These are phyloP conservation scores for Spizella passerina DNA, from an alignment of 2,797 vertebrate genomes.

Conservation along the genomic window DNA sequence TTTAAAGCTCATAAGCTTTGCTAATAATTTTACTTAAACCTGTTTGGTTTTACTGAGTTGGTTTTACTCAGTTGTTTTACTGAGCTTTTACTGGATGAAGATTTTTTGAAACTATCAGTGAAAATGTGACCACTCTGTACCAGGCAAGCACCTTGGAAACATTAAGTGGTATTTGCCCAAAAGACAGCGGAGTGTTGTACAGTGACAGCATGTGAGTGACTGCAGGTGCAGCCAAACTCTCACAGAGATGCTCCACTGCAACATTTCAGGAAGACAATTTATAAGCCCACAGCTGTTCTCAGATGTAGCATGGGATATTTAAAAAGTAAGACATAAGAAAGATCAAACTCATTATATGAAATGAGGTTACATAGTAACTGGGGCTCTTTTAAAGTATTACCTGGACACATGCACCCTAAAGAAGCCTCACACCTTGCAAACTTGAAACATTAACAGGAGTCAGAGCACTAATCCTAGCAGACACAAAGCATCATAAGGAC, in stretches of 20 bases:
- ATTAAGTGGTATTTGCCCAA: not conserved
- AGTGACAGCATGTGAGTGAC: rapidly evolving
- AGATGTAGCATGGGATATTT: not conserved
- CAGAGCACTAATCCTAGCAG: not conserved
- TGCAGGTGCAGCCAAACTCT: not conserved
- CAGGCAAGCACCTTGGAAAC: not conserved
- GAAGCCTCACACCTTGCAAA: not conserved
- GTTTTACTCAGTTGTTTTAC: not conserved
- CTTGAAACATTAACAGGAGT: not conserved
- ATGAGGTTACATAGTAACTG: not conserved
- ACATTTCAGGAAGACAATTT: not conserved
- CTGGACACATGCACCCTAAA: not conserved
- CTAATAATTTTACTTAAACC: not conserved
- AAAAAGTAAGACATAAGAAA: not conserved
- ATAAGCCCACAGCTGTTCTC: not conserved
- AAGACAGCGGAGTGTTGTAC: not conserved
- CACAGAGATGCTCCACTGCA: not conserved
- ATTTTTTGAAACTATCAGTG: not conserved
- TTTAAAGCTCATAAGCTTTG: not conserved
- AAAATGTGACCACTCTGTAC: not conserved
- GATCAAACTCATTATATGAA: not conserved
- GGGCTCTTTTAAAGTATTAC: not conserved
- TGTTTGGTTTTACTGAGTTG: not conserved
- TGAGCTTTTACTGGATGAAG: not conserved
- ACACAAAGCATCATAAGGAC: not conserved